These are phyloP conservation scores for Arrhopalites spinosus DNA, from an alignment of 2,888 invertebrate genomes.

Conservation along the genomic window DNA sequence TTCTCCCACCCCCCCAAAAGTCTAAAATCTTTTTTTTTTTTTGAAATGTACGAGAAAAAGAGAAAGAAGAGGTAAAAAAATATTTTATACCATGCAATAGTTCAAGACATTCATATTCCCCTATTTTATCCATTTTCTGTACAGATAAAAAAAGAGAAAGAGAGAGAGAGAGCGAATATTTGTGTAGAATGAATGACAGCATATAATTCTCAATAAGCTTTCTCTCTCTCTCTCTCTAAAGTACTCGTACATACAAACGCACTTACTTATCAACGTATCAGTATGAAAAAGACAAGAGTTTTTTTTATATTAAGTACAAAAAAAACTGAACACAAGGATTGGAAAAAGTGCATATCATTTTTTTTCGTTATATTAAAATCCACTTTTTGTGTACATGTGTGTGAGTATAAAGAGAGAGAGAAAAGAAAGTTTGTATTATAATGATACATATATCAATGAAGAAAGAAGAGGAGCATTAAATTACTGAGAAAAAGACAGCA, in stretches of 20 bases:
- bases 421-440: too few species aligned
- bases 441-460: too few species aligned
- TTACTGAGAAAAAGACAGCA: not conserved
- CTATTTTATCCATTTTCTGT: too few species aligned
- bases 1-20: too few species aligned
- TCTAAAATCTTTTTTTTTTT: too few species aligned
- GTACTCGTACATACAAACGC: not conserved
- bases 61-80: not conserved
- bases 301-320: too few species aligned
- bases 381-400: too few species aligned
- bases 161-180: not conserved
- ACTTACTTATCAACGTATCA: not conserved
- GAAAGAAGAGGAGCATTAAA: not conserved
- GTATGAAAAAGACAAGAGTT: not conserved
- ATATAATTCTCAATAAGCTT: not conserved
- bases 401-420: too few species aligned
- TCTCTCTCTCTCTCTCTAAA: not conserved
- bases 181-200: conserved; percentile 1
- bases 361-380: too few species aligned
- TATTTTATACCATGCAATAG: not conserved
- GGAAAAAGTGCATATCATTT: not conserved
- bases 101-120: too few species aligned
- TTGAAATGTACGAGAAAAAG: not conserved
- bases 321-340: not conserved
- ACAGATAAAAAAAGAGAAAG: not conserved